These are phyloP conservation scores for Siphamia tubifer DNA, from an alignment of 2,113 vertebrate species.

Conservation along the genomic window DNA sequence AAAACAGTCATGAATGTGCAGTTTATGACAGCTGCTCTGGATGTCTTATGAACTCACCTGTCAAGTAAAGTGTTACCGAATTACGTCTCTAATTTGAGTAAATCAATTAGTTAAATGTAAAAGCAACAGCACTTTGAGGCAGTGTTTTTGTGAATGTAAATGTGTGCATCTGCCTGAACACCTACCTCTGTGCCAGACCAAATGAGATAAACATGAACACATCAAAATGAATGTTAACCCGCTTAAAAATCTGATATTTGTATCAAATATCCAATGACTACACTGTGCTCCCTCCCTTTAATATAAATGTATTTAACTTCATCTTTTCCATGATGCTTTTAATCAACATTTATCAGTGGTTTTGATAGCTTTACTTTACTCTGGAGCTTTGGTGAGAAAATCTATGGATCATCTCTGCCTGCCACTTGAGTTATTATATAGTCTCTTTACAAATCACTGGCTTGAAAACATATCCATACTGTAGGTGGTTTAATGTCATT, in stretches of 20 bases:
- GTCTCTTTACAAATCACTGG: neutral
- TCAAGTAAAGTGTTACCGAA: too few relatives aligned
- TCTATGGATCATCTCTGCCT: slow-evolving; percentile 11
- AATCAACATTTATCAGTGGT: slow-evolving; percentile 9
- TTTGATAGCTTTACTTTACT: too few relatives aligned
- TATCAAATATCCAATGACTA: slow-evolving; percentile 17
- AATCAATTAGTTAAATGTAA: too few relatives aligned
- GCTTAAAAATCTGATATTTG: neutral
- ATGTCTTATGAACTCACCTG: too few relatives aligned
- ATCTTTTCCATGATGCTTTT: neutral
- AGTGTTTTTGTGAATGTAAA: neutral
- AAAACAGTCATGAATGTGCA: too few relatives aligned
- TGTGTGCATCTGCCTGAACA: neutral
- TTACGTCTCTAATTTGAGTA: too few relatives aligned
- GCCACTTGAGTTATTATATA: neutral
- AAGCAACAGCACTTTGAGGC: neutral
- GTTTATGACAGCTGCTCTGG: too few relatives aligned
- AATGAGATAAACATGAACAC: neutral
- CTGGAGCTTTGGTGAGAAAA: too few relatives aligned
- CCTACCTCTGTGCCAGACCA: neutral
- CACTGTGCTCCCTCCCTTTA: slow-evolving; percentile 5
- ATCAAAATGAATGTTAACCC: slow-evolving; percentile 20
- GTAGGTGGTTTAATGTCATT: neutral
- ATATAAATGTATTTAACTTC: neutral
- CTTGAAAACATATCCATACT: neutral